Evolutionary conservation across 92 coral and sea anemone species (phyloP).

Genomic region (Actinostola sp.): DNA sequence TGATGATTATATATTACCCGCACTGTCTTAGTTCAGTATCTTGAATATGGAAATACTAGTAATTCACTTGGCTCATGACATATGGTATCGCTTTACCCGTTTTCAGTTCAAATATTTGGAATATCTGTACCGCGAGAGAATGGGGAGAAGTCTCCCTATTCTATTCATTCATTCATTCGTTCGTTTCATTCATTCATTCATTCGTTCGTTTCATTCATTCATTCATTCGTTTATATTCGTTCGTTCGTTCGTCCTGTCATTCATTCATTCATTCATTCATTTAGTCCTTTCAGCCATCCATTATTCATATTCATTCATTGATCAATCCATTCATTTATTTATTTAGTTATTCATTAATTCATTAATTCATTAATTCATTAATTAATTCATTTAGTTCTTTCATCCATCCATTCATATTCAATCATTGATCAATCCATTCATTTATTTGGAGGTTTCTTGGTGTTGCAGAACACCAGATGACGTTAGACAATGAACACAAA

Average conservation of each 20-base stretch:
- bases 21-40: no score
- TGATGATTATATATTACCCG: no score
- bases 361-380: constrained; percentile 3
- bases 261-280: no score
- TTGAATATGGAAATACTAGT: no score
- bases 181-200: no score
- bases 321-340: neutral
- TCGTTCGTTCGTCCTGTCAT: neutral
- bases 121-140: neutral
- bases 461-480: no score
- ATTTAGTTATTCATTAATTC: neutral
- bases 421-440: neutral
- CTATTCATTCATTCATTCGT: no score
- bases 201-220: no score
- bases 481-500: no score
- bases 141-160: neutral
- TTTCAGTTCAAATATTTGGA: neutral
- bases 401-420: neutral
- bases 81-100: neutral
- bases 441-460: no score
- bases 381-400: neutral
- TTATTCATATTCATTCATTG: no score
- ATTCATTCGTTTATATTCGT: neutral
- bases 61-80: neutral
- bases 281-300: no score